These are phyloP conservation scores for Stichodactyla helianthus DNA, from an alignment of 64 coral and sea anemone species.

Conservation along the genomic window DNA sequence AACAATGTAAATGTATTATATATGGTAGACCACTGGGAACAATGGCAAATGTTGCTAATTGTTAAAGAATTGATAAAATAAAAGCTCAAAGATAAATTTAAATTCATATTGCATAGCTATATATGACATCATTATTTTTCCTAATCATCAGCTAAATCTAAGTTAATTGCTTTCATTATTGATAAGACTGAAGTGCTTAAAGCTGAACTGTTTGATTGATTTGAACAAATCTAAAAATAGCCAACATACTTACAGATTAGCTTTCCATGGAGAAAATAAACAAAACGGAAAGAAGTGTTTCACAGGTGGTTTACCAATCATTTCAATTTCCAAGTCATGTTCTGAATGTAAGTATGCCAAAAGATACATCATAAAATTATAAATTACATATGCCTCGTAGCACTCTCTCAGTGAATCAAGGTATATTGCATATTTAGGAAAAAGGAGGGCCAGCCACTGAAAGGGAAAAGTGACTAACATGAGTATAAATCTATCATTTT, in stretches of 20 bases:
- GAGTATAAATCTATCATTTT: background rate
- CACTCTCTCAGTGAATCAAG: constrained; percentile 90
- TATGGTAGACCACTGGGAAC: no score
- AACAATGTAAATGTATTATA: no score
- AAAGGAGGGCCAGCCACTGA: constrained; percentile 91
- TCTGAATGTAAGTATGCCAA: constrained; percentile 64
- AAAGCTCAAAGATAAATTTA: no score
- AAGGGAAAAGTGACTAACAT: background rate
- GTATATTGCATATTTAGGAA: constrained; percentile 95
- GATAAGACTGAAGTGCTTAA: no score
- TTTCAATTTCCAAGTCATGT: constrained; percentile 60
- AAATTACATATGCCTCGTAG: constrained; percentile 94
- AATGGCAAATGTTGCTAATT: no score
- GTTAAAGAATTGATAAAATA: no score
- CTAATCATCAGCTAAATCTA: no score
- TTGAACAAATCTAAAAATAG: background rate
- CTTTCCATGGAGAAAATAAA: constrained; percentile 70
- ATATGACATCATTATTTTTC: no score
- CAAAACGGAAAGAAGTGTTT: constrained; percentile 92
- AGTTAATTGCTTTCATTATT: no score
- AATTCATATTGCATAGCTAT: no score
- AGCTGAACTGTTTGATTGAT: no score
- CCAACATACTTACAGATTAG: constrained; percentile 58
- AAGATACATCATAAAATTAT: constrained; percentile 87
- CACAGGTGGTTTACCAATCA: constrained; percentile 70